Conservation (phyloP, 2,113 vertebrate genomes). For the Campylomormyrus tamandua region DNA sequence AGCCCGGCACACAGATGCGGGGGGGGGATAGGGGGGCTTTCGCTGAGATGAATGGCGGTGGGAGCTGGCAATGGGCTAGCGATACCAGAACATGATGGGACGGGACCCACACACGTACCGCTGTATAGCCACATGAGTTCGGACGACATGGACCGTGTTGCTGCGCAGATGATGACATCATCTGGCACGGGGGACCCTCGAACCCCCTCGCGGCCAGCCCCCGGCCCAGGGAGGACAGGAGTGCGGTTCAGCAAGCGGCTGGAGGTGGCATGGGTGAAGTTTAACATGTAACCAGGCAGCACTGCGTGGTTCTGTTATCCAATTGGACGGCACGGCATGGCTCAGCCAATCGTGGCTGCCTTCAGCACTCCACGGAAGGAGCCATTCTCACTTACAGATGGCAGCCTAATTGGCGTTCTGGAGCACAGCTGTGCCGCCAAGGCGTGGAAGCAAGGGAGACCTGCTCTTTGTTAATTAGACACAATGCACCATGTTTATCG, state of each 20-base stretch:
- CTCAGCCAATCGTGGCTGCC: neutral
- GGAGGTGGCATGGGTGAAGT: neutral
- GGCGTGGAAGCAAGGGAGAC: slow-evolving; percentile 32
- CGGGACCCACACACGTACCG: neutral
- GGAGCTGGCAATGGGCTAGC: neutral
- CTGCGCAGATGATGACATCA: neutral
- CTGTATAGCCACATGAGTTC: neutral
- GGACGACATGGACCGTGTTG: neutral
- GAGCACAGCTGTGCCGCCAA: slow-evolving; percentile 54
- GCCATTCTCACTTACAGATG: slow-evolving; percentile 46
- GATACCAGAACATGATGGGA: neutral
- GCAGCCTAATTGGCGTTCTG: slow-evolving; percentile 52
- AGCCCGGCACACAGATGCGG: neutral
- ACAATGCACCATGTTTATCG: slow-evolving; percentile 31
- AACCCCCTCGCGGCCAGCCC: neutral
- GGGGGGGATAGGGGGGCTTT: neutral
- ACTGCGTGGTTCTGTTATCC: neutral
- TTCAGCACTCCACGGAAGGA: neutral
- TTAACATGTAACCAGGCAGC: neutral
- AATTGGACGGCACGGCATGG: neutral
- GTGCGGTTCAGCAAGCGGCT: neutral
- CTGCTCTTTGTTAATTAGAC: slow-evolving; percentile 25
- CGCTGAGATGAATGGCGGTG: neutral
- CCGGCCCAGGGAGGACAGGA: neutral
- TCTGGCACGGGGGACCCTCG: neutral